Percentiles rank a stretch among this genome's conserved stretches.
phyloP scores from a whole-genome alignment of 2,888 invertebrate species.

The Ischnus inquisitorius region DNA sequence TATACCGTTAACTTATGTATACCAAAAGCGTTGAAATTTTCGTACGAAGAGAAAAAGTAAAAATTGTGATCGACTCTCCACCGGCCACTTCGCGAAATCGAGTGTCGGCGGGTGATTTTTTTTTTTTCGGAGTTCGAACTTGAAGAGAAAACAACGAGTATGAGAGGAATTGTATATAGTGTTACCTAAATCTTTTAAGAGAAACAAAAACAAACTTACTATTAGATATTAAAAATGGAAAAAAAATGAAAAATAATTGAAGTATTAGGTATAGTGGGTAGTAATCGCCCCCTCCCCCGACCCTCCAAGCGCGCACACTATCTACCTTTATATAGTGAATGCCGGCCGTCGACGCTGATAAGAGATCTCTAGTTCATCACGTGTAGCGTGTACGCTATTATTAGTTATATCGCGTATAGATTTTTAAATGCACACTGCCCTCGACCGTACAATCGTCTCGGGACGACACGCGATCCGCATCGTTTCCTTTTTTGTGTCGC shows the following conservation, averaged over 20 bases:
- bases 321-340: constrained; percentile 77
- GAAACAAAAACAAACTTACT: constrained; percentile 71
- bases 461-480: background rate
- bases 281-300: constrained; percentile 27
- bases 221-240: constrained; percentile 71
- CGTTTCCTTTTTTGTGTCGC: background rate
- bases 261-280: constrained; percentile 73
- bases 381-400: constrained; percentile 75
- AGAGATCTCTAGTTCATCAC: constrained; percentile 76
- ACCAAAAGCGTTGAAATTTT: constrained; percentile 50
- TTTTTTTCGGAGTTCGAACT: constrained; percentile 37
- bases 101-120: constrained; percentile 8
- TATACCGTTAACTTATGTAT: constrained; percentile 60
- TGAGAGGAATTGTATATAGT: constrained; percentile 78
- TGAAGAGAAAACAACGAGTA: constrained; percentile 10
- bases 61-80: background rate
- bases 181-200: constrained; percentile 82
- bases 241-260: constrained; percentile 70
- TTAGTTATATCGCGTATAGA: constrained; percentile 63
- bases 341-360: constrained; percentile 74
- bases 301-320: constrained; percentile 74
- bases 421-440: constrained; percentile 57
- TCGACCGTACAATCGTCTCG: constrained; percentile 45
- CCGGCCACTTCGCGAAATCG: background rate
- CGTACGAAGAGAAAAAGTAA: constrained; percentile 51